Base-by-base conservation (phyloP, 2,888 invertebrate species). In the Meliscaeva auricollis region DNA sequence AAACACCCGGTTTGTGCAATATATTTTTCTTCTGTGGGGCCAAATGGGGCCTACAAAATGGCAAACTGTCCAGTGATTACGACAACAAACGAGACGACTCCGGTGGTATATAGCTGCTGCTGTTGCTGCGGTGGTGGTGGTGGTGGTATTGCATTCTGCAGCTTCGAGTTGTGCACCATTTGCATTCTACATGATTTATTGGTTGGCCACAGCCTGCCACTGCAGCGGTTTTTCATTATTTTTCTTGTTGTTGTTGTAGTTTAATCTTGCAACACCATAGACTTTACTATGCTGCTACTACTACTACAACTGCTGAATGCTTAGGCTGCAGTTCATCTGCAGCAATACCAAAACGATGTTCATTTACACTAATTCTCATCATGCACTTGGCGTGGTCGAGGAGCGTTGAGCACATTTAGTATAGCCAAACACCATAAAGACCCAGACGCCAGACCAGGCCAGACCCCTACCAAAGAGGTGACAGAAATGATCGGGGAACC, bases 121-220 rank as follows among this genome's bases (percentile, higher is more conserved):
- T 41, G 44, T 13, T 6, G 44, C 17, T 15, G 30, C 32, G 32
- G 20, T 62, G 41, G 38, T 13, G 26, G 38, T 32, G 54, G 48
- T 50, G 50, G 50, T 35, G 54, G 58, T 62, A 15, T 46, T 72
- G 68, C 73, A 68, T 76, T 80, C 62, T 72, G 60, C 38, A 38
- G 38, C 74, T 58, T 15, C 70, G 20, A 68, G 69, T 80, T 81
- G 82, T 82, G 87, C 82, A 78, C 77, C 69, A 87, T 87, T 87
- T 87, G 87, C 87, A 87, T 87, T 81, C 82, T 82, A 58, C 74
- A 87, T 87, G 87, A 87, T 87, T 87, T 87, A 87, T 87, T 70
- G 77, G 78, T 66, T 44, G 74, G 70, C 87, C 81, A 66, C 72
- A 76, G 73, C 15, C 70, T 41, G 68, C 52, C 68, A 58, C 78